Evolutionary conservation across 1,140 invertebrate species (phyloP), one percentile per base, ranked within the genome.

Genomic region (Aphelenchoides besseyi): DNA sequence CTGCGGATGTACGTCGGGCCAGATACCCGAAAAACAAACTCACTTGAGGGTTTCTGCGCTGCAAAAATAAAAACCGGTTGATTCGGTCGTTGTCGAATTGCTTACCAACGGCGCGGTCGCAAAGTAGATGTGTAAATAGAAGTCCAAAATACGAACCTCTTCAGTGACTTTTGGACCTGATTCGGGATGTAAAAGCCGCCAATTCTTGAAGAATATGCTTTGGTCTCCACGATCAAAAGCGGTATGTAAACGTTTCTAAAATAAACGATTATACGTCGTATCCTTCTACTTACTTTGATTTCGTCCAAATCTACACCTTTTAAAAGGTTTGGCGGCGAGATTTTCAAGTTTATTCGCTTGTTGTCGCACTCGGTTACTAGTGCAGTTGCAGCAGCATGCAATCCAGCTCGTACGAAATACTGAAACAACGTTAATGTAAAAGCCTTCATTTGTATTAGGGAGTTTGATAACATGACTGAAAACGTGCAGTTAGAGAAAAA

Each of bases 51-150:
- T 48, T 75, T 70, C 55, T 71, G 9, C 73, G 74, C 1, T 53
- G 54, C 3, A 37, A 53, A 67, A 30, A 68, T 5, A 23, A 48
- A 23, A 48, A 48, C 12, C 12, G 41, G n/a, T n/a, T n/a, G n/a
- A n/a, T n/a, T n/a, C n/a, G n/a, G n/a, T n/a, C n/a, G n/a, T n/a
- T n/a, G n/a, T n/a, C n/a, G n/a, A n/a, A n/a, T n/a, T n/a, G n/a
- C n/a, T n/a, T 16, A 48, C 41, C 1, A 72, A 37, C 18, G 71
- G 71, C 8, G 37, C 26, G 18, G 73, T 75, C 0, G 74, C 74
- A 41, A 75, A 75, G 52, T 75, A 75, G 36, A 75, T 52, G 30
- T 72, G 54, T 23, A 77, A 33, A 23, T 64, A 36, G 75, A 77
- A 75, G 61, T 75, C 73, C 16, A 75, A 32, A n/a, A 37, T 18